These are phyloP conservation scores for Arge pagana DNA, from an alignment of 2,888 invertebrate genomes.

Conservation along the genomic window DNA sequence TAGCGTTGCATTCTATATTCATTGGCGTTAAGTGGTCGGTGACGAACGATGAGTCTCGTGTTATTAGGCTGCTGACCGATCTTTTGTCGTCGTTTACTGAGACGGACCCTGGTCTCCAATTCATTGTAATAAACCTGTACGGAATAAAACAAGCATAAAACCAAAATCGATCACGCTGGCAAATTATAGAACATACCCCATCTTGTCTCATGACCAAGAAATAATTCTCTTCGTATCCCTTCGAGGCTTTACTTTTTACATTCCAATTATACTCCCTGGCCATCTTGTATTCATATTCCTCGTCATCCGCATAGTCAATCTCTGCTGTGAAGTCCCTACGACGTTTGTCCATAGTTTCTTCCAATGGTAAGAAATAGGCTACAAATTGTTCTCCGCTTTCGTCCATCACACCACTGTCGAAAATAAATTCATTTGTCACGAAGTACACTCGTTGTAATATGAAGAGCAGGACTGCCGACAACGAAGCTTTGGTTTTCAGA, in stretches of 20 bases:
- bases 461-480: too few species aligned
- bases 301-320: slow-evolving; percentile 83
- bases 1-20: slow-evolving; percentile 87
- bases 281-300: slow-evolving; percentile 96
- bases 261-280: slow-evolving; percentile 99
- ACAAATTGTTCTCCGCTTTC: slow-evolving; percentile 99
- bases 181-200: slow-evolving; percentile 60
- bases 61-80: slow-evolving; percentile 72
- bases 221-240: slow-evolving; percentile 96
- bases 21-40: slow-evolving; percentile 80
- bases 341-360: slow-evolving; percentile 88
- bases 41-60: slow-evolving; percentile 86
- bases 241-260: slow-evolving; percentile 94
- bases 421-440: slow-evolving; percentile 37
- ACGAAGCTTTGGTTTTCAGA: too few species aligned
- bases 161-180: background rate
- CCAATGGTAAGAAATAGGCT: slow-evolving; percentile 96
- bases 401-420: slow-evolving; percentile 97
- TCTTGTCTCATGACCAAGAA: slow-evolving; percentile 91
- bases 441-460: too few species aligned
- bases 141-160: background rate
- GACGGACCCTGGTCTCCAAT: slow-evolving; percentile 90
- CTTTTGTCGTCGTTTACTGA: slow-evolving; percentile 89
- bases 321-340: slow-evolving; percentile 77
- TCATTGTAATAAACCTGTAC: slow-evolving; percentile 84